phyloP scores from a whole-genome alignment of 1,140 invertebrate species.

The Drosophila malerkotliana region DNA sequence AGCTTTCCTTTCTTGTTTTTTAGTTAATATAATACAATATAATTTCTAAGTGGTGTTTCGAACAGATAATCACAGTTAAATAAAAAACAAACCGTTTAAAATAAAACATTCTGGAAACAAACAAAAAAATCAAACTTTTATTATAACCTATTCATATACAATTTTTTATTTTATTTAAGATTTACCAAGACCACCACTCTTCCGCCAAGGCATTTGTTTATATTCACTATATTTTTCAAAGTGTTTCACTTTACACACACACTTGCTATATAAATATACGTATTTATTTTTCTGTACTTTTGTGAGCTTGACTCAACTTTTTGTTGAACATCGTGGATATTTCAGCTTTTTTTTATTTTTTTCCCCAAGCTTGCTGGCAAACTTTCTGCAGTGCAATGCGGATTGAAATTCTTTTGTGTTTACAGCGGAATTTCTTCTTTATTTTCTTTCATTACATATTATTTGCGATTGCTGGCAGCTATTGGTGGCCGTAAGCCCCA shows the following conservation, averaged over 20 bases:
- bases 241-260: constrained; percentile 8
- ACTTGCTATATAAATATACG: not conserved
- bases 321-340: constrained; percentile 5
- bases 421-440: constrained; percentile 66
- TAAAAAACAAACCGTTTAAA: too few relatives aligned
- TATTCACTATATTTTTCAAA: constrained; percentile 5
- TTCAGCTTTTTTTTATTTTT: constrained; percentile 6
- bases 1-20: too few relatives aligned
- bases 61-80: too few relatives aligned
- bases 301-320: constrained; percentile 43
- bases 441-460: constrained; percentile 41
- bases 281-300: constrained; percentile 22
- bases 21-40: not conserved
- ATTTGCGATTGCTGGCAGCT: constrained; percentile 45
- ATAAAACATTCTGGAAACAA: too few relatives aligned
- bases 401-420: constrained; percentile 80
- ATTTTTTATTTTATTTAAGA: not conserved
- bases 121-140: too few relatives aligned
- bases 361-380: constrained; percentile 28
- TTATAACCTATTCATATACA: too few relatives aligned
- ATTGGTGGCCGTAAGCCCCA: constrained; percentile 28
- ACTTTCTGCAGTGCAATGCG: constrained; percentile 70
- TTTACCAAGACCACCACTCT: not conserved
- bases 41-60: too few relatives aligned
- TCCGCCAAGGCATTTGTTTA: not conserved